Base-by-base conservation (phyloP, 1,140 invertebrate genomes). In the Pomacea maculata region DNA sequence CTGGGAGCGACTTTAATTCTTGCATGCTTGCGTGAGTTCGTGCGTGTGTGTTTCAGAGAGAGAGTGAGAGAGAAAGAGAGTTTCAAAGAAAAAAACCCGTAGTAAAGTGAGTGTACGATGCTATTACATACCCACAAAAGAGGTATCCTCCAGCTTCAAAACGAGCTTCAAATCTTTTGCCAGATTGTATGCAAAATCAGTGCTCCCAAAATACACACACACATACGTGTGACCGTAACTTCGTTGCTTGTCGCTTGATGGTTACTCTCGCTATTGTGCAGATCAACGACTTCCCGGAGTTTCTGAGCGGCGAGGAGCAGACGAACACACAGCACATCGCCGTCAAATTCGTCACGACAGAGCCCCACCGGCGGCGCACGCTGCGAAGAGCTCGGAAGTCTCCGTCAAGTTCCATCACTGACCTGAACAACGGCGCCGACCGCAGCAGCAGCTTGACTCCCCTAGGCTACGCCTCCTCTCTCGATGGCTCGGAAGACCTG, bases 261-360 rank as follows among this genome's bases (percentile, higher is more conserved):
- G 57, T 9, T 61, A 3, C 11, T 61, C 15, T 61, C 57, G 57
- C 74, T 82, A 34, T 78, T 25, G 86, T 87, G 17, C 85, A 91
- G 90, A 86, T 89, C 34, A 89, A 90, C 83, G 90, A 90, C 75
- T 90, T 84, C 72, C 88, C 89, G 54, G 88, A 89, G 19, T 91
- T 91, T 81, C 83, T 91, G 10, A 85, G 83, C 52, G 90, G 89
- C 54, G 83, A 87, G 79, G 88, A 90, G 82, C 83, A 86, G 75
- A 78, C 84, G 52, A 90, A 91, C 75, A 89, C 89, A n/a, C 88
- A 88, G 78, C 90, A 91, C 81, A 84, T 91, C 64, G 85, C 83
- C 34, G 82, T 91, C 19, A 88, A 83, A 55, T 86, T 89, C 75
- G 83, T 85, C 85, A 88, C 87, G 21, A 78, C 83, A 1, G 86